Percentiles rank a stretch among this genome's conserved stretches.
These are phyloP conservation scores for Drosophila formosana DNA, from an alignment of 2,888 invertebrate species.

Conservation along the genomic window DNA sequence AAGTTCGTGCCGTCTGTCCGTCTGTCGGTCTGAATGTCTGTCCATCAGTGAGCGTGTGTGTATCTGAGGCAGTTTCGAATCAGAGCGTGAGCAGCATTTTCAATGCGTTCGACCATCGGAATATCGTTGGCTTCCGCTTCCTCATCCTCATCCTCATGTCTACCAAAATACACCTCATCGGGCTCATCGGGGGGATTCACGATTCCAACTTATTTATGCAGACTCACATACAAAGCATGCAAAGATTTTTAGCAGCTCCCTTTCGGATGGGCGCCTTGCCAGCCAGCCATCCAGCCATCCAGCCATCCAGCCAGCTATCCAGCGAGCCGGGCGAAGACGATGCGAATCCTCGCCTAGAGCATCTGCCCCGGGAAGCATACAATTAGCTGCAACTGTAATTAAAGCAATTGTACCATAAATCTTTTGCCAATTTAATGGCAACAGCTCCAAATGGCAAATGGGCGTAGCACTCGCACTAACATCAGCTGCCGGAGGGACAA, in stretches of 20 bases:
- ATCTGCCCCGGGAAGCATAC: constrained; percentile 71
- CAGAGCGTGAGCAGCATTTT: constrained; percentile 74
- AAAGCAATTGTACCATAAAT: constrained; percentile 80
- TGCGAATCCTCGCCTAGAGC: constrained; percentile 48
- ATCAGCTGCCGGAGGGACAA: constrained; percentile 5
- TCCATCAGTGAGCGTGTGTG: constrained; percentile 19
- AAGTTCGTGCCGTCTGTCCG: constrained; percentile 2
- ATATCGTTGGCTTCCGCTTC: constrained; percentile 14
- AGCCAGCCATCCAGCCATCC: constrained; percentile 13
- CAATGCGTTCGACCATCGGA: constrained; percentile 44
- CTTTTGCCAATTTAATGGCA: constrained; percentile 72
- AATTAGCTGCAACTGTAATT: constrained; percentile 81
- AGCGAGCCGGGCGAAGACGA: constrained; percentile 11
- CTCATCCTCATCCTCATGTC: constrained; percentile 13
- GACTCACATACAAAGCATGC: constrained; percentile 77
- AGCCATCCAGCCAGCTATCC: constrained; percentile 36
- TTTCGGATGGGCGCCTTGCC: background rate
- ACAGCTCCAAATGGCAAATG: constrained; percentile 53
- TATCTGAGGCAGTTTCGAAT: constrained; percentile 48
- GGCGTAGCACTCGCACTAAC: constrained; percentile 25
- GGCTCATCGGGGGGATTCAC: constrained; percentile 31
- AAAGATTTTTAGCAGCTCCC: constrained; percentile 57
- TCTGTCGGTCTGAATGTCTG: constrained; percentile 12
- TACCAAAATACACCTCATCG: constrained; percentile 20
- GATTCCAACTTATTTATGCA: constrained; percentile 71